phyloP scores from a whole-genome alignment of 2,113 vertebrate species.

The Phocoena phocoena region DNA sequence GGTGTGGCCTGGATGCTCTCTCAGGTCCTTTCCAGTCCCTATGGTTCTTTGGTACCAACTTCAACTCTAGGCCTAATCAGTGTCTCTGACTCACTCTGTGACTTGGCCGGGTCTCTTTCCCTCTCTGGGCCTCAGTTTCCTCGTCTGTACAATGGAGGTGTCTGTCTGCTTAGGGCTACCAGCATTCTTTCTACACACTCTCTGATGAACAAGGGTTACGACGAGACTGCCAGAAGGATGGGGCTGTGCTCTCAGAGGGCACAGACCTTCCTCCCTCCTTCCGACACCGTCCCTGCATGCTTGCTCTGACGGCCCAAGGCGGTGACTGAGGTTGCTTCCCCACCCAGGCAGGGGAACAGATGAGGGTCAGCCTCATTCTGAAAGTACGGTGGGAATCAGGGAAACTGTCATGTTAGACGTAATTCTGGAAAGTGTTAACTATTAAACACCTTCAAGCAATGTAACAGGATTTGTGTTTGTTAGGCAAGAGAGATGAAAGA shows the following conservation, averaged over 20 bases:
- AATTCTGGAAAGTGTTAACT: conserved; percentile 35
- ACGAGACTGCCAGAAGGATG: background rate
- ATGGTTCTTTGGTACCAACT: background rate
- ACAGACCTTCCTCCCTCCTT: background rate
- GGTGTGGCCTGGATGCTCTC: background rate
- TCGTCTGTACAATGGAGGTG: background rate
- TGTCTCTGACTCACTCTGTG: background rate
- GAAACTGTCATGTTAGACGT: background rate
- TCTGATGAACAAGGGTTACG: background rate
- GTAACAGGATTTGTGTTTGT: background rate
- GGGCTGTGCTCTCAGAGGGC: background rate
- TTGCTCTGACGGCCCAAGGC: background rate
- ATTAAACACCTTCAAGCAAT: background rate
- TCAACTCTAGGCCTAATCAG: background rate
- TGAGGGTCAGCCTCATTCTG: background rate
- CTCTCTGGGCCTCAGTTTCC: background rate
- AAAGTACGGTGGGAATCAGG: background rate
- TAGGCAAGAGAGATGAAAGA: background rate
- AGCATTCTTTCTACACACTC: background rate
- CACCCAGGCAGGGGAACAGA: background rate
- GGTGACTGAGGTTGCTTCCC: background rate
- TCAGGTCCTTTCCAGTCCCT: background rate
- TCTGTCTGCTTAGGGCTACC: background rate
- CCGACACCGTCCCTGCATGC: background rate
- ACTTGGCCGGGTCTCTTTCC: background rate